Conservation (phyloP, 2,113 vertebrate genomes). For the Lates calcarifer region DNA sequence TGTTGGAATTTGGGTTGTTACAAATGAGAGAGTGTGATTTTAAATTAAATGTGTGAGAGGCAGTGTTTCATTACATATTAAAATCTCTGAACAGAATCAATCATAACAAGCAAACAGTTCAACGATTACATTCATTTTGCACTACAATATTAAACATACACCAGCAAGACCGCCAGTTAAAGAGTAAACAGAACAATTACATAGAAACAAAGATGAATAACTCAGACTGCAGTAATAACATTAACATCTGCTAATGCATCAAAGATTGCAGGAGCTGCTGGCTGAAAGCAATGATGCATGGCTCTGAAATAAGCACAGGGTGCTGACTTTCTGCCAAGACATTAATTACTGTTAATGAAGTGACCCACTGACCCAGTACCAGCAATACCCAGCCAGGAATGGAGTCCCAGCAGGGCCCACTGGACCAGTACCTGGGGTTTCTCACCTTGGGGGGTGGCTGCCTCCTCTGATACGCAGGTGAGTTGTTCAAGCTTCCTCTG, state of each 20-base stretch:
- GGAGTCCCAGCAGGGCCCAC: neutral
- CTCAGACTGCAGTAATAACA: neutral
- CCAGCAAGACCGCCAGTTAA: neutral
- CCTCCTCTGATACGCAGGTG: neutral
- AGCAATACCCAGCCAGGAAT: neutral
- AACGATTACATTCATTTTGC: neutral
- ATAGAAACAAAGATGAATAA: constrained; percentile 1
- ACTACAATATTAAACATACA: neutral
- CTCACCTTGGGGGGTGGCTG: no score
- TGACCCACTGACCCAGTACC: neutral
- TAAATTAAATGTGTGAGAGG: no score
- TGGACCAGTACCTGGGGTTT: neutral
- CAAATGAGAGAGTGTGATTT: no score
- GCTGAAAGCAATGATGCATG: neutral
- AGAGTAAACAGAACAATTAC: neutral
- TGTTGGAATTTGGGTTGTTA: no score
- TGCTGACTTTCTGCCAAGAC: neutral
- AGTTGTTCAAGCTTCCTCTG: neutral
- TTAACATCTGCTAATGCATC: neutral
- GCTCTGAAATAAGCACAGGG: neutral
- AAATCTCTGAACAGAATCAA: neutral
- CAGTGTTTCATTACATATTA: neutral
- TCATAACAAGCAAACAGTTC: neutral
- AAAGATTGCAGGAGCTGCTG: neutral
- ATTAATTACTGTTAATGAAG: neutral